Conservation (phyloP, 2,113 vertebrate genomes). For the Heptranchias perlo region DNA sequence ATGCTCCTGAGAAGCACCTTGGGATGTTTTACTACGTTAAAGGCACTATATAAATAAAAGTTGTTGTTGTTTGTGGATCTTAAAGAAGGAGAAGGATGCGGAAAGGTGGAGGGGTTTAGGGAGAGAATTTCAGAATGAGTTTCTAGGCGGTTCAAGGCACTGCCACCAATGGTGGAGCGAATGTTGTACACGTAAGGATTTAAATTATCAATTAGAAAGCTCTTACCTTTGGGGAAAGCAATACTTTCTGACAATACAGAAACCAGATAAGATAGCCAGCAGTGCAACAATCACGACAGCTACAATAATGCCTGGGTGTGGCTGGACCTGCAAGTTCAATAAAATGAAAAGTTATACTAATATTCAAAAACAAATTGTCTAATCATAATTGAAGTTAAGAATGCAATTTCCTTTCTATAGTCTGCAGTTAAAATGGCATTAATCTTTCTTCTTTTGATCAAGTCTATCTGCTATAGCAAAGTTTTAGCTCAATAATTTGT, state of each 20-base stretch:
- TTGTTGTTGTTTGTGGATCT: too few species aligned
- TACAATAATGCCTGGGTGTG: constrained; percentile 39
- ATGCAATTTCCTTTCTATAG: background rate
- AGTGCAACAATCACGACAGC: constrained; percentile 38
- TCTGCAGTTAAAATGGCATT: background rate
- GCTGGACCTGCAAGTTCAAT: constrained; percentile 26
- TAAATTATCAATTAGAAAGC: background rate
- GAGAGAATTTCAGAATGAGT: background rate
- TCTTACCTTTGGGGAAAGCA: constrained; percentile 41
- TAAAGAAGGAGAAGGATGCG: background rate
- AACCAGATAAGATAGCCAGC: constrained; percentile 39
- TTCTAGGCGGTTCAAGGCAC: background rate
- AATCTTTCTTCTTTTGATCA: background rate
- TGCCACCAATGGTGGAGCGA: background rate
- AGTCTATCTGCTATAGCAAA: background rate
- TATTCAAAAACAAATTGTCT: background rate
- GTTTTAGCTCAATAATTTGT: background rate
- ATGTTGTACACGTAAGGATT: background rate
- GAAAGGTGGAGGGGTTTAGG: background rate
- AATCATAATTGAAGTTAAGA: background rate
- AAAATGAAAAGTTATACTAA: background rate
- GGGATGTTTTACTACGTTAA: too few species aligned
- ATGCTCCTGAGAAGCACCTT: too few species aligned
- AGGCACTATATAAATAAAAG: too few species aligned
- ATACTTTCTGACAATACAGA: constrained; percentile 40